phyloP scores from a whole-genome alignment of 2,888 invertebrate genomes.

The Thecophora atra region DNA sequence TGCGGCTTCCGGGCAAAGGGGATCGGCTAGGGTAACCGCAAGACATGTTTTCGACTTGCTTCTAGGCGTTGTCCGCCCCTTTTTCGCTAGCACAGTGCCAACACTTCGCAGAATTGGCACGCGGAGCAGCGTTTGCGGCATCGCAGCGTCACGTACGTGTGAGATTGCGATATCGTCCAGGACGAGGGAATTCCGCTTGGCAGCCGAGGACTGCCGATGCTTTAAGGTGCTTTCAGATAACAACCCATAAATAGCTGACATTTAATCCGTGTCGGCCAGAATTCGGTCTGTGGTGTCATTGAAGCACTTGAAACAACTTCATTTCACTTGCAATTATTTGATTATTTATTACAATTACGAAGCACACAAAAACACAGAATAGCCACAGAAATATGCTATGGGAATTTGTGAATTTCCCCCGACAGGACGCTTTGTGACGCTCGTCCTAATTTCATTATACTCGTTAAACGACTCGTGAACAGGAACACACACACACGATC shows the following conservation, averaged over 20 bases:
- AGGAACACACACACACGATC: neutral
- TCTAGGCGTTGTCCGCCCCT: neutral
- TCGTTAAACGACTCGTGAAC: conserved; percentile 2
- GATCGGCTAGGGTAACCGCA: neutral
- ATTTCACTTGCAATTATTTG: too few relatives aligned
- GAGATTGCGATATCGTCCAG: neutral
- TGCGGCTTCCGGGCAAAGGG: neutral
- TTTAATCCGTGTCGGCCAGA: too few relatives aligned
- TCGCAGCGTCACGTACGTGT: neutral
- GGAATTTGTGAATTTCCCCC: neutral
- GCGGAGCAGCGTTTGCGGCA: neutral
- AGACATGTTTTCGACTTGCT: neutral
- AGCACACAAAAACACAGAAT: neutral
- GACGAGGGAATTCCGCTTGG: neutral
- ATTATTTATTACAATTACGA: too few relatives aligned
- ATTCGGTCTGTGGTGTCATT: too few relatives aligned
- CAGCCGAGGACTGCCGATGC: too few relatives aligned
- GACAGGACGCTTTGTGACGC: neutral
- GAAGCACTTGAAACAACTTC: too few relatives aligned
- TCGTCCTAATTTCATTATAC: conserved; percentile 10
- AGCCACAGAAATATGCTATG: neutral
- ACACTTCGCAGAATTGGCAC: conserved; percentile 16
- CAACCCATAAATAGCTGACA: too few relatives aligned
- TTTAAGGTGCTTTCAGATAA: neutral
- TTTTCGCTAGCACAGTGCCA: conserved; percentile 3